phyloP scores from a whole-genome alignment of 35 echinoderm and acorn worm species.

The Apostichopus japonicus region DNA sequence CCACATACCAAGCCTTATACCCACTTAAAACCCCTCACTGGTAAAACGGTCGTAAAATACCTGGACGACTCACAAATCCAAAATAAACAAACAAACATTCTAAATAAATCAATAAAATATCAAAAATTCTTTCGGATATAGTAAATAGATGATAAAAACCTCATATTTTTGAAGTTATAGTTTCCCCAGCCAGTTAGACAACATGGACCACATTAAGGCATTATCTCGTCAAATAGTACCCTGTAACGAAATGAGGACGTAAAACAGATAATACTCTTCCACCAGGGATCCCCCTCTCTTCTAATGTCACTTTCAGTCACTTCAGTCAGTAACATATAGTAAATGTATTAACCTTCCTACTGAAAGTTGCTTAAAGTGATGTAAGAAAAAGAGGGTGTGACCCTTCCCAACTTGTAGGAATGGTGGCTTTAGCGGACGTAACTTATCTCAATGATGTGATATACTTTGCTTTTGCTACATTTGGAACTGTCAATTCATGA shows the following conservation, averaged over 20 bases:
- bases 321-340: neutral
- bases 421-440: too few relatives aligned
- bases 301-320: neutral
- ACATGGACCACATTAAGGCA: slow-evolving; percentile 4
- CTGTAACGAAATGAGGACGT: slow-evolving; percentile 13
- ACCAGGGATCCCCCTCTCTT: neutral
- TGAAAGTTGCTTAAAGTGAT: too few relatives aligned
- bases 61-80: neutral
- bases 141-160: neutral
- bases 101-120: slow-evolving; percentile 1
- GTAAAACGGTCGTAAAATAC: neutral
- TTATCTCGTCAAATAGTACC: neutral
- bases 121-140: neutral
- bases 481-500: too few relatives aligned
- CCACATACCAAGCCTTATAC: neutral
- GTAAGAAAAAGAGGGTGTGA: too few relatives aligned
- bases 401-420: too few relatives aligned
- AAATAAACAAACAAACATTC: neutral
- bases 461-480: too few relatives aligned
- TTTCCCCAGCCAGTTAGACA: neutral
- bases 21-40: neutral
- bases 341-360: too few relatives aligned
- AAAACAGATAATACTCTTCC: neutral
- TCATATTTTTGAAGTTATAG: neutral
- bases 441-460: too few relatives aligned